Evolutionary conservation across 2,888 invertebrate genomes (phyloP), one percentile per base, ranked within the genome.

Genomic region (Drosophila trichaetosa): DNA sequence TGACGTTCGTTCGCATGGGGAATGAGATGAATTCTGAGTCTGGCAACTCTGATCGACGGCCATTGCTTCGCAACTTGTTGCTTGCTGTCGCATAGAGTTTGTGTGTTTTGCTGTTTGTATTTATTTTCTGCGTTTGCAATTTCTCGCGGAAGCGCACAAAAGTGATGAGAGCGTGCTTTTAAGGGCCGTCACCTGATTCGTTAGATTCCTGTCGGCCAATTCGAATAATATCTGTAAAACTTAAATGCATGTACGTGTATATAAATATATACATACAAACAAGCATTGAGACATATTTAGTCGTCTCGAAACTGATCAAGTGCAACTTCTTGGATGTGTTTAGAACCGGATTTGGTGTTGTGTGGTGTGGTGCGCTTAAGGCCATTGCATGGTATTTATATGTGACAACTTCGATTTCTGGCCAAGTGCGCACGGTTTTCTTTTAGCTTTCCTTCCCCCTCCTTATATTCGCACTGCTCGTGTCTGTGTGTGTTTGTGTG

Each of bases 61-160:
- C 84, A 84, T 85, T 85, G 87, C 88, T 87, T 84, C 74, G 82
- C 88, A 85, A 85, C 85, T 85, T 89, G 85, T 85, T 85, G 85
- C 89, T 85, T 72, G 79, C 74, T 80, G 79, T 76, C 80, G 71
- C 76, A 72, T 68, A 69, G 74, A 64, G 72, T 83, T 53, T 74
- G 69, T 73, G 59, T 80, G 51, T 70, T 76, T 80, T 64, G 66
- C 69, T 68, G 66, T 76, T 70, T 61, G 46, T 75, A 61, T 64
- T 68, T 78, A 73, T 62, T 68, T 71, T 65, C 53, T 71, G 66
- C 63, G 61, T 59, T 69, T 83, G 62, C 52, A 59, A 78, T 68
- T 42, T 60, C 58, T 42, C 31, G 72, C 42, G 72, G 51, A 51
- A 63, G 46, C 57, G 6, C 1, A 65, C 38, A 49, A 69, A 64